phyloP scores from a whole-genome alignment of 2,888 invertebrate genomes.

The Drosophila colorata region DNA sequence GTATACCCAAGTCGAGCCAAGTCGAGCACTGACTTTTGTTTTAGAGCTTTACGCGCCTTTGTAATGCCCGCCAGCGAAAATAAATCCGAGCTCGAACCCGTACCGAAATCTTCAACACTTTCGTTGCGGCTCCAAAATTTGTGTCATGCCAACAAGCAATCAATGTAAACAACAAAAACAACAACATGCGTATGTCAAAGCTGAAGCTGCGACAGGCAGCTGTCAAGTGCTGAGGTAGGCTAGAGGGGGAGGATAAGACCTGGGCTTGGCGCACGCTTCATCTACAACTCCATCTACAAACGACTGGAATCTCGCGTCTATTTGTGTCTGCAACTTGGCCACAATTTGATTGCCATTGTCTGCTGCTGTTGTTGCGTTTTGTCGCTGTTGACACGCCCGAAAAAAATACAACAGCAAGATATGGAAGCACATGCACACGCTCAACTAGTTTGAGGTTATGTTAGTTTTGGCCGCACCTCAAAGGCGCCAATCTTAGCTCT shows the following conservation, averaged over 20 bases:
- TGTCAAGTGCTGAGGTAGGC: neutral
- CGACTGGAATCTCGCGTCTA: slow-evolving; percentile 28
- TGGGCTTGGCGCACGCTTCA: slow-evolving; percentile 41
- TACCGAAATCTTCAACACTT: slow-evolving; percentile 30
- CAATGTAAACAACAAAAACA: slow-evolving; percentile 26
- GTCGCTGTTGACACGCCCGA: slow-evolving; percentile 36
- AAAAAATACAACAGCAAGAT: slow-evolving; percentile 13
- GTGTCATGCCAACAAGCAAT: slow-evolving; percentile 50
- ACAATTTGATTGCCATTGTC: slow-evolving; percentile 59
- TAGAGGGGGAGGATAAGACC: neutral
- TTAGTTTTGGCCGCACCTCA: slow-evolving; percentile 53
- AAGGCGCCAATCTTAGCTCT: slow-evolving; percentile 28
- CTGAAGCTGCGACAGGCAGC: slow-evolving; percentile 10
- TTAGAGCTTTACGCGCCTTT: too few species aligned
- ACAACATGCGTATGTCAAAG: slow-evolving; percentile 9
- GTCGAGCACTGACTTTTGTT: too few species aligned
- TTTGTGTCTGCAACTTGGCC: slow-evolving; percentile 53
- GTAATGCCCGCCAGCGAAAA: too few species aligned
- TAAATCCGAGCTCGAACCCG: neutral
- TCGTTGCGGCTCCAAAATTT: slow-evolving; percentile 32
- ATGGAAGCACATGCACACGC: slow-evolving; percentile 42
- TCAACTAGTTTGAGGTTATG: slow-evolving; percentile 63
- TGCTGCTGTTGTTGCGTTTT: slow-evolving; percentile 18
- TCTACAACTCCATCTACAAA: slow-evolving; percentile 12
- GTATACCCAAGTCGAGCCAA: neutral